These are phyloP conservation scores for Drosophila mettleri DNA, from an alignment of 2,888 invertebrate genomes.

Conservation along the genomic window DNA sequence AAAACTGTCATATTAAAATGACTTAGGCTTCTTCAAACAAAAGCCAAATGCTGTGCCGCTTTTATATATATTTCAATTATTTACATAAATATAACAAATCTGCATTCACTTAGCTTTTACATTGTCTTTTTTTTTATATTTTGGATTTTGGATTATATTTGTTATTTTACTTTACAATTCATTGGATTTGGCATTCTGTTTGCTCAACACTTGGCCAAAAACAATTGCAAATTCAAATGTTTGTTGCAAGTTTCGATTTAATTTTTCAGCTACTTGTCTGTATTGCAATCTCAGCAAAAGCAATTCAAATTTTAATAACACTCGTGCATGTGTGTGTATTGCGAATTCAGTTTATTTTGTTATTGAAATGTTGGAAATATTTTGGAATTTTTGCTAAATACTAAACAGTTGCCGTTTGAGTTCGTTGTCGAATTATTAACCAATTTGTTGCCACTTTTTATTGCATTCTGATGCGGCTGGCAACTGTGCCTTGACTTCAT, in stretches of 20 bases:
- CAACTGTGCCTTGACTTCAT: slow-evolving; percentile 50
- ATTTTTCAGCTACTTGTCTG: slow-evolving; percentile 26
- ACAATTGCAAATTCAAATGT: slow-evolving; percentile 50
- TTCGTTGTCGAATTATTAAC: slow-evolving; percentile 68
- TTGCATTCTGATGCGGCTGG: slow-evolving; percentile 7
- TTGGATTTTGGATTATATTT: slow-evolving; percentile 16
- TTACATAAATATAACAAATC: background rate
- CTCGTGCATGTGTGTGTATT: slow-evolving; percentile 62
- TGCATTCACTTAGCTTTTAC: slow-evolving; percentile 2
- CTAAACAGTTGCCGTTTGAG: slow-evolving; percentile 26
- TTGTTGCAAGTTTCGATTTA: slow-evolving; percentile 34
- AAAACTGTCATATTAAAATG: slow-evolving; percentile 58
- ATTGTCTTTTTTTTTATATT: background rate
- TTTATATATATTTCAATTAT: slow-evolving; percentile 23
- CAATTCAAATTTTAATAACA: slow-evolving; percentile 64
- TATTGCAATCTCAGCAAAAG: slow-evolving; percentile 36
- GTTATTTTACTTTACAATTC: slow-evolving; percentile 47
- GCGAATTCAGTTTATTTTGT: slow-evolving; percentile 32
- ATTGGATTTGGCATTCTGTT: slow-evolving; percentile 55
- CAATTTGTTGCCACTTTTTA: slow-evolving; percentile 68
- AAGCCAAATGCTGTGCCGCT: slow-evolving; percentile 17
- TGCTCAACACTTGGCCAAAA: slow-evolving; percentile 58
- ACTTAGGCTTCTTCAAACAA: slow-evolving; percentile 31
- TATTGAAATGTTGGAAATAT: too few species aligned
- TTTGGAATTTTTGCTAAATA: slow-evolving; percentile 9